Percentiles rank a stretch among this genome's conserved stretches.
These are phyloP conservation scores for Eupelmus urozonus DNA, from an alignment of 2,888 invertebrate genomes.

Conservation along the genomic window DNA sequence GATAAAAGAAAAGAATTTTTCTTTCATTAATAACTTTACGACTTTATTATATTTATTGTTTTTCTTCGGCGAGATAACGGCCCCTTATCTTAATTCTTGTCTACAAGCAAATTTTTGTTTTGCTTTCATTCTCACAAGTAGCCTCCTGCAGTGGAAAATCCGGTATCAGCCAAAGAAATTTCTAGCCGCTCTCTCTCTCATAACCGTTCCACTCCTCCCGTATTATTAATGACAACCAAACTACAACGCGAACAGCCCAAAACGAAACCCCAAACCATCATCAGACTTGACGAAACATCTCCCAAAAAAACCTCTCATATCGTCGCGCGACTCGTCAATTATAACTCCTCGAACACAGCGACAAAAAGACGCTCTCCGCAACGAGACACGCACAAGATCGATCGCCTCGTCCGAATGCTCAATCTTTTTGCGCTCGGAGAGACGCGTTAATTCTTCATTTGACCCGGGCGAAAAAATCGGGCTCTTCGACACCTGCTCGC, in stretches of 20 bases:
- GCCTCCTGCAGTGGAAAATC: too few relatives aligned
- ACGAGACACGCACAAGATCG: slow-evolving; percentile 35
- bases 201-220: too few relatives aligned
- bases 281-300: too few relatives aligned
- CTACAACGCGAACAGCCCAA: too few relatives aligned
- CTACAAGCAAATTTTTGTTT: neutral
- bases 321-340: slow-evolving; percentile 28
- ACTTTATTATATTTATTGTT: too few relatives aligned
- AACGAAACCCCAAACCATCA: too few relatives aligned
- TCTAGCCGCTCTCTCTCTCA: too few relatives aligned
- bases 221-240: too few relatives aligned
- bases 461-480: neutral
- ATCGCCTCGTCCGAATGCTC: slow-evolving; percentile 27
- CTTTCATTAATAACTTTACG: neutral
- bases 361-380: slow-evolving; percentile 33
- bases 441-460: too few relatives aligned
- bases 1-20: neutral
- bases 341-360: slow-evolving; percentile 19
- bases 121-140: neutral
- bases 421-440: neutral
- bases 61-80: too few relatives aligned
- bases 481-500: neutral
- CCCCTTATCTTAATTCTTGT: neutral
- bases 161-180: too few relatives aligned
- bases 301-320: neutral